Conservation (phyloP, 2,113 vertebrate species). For the Laterallus jamaicensis region DNA sequence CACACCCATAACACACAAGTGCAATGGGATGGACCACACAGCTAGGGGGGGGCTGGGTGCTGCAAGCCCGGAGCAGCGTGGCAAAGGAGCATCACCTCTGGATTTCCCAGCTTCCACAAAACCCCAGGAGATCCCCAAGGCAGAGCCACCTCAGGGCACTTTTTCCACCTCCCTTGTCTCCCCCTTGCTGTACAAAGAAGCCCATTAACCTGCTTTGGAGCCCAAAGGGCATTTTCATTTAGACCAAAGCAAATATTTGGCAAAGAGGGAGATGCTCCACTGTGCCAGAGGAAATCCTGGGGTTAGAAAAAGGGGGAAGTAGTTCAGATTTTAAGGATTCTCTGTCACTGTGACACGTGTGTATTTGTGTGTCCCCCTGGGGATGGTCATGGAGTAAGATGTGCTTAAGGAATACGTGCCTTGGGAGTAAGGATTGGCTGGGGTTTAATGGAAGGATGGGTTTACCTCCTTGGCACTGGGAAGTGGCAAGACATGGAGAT, state of each 20-base stretch:
- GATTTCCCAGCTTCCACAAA: background rate
- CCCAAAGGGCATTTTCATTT: background rate
- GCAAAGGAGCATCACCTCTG: fast-evolving
- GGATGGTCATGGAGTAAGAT: background rate
- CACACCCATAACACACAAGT: too few relatives aligned
- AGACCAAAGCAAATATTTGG: conserved; percentile 34
- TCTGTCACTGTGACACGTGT: fast-evolving
- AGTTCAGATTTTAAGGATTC: background rate
- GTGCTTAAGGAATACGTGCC: background rate
- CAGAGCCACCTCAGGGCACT: background rate
- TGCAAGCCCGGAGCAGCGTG: fast-evolving
- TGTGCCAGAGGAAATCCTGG: background rate
- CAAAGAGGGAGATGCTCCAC: background rate
- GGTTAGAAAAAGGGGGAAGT: background rate
- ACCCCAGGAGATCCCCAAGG: background rate
- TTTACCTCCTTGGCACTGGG: background rate
- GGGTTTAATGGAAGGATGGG: fast-evolving
- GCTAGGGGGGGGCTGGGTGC: fast-evolving
- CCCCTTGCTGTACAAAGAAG: background rate
- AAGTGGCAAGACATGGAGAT: background rate
- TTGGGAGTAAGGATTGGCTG: background rate
- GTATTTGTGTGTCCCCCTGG: background rate
- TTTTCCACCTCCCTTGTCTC: too few relatives aligned
- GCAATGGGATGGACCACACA: too few relatives aligned
- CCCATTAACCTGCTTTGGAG: background rate